Conservation (phyloP, 2,113 vertebrate genomes). For the Vanacampus margaritifer region DNA sequence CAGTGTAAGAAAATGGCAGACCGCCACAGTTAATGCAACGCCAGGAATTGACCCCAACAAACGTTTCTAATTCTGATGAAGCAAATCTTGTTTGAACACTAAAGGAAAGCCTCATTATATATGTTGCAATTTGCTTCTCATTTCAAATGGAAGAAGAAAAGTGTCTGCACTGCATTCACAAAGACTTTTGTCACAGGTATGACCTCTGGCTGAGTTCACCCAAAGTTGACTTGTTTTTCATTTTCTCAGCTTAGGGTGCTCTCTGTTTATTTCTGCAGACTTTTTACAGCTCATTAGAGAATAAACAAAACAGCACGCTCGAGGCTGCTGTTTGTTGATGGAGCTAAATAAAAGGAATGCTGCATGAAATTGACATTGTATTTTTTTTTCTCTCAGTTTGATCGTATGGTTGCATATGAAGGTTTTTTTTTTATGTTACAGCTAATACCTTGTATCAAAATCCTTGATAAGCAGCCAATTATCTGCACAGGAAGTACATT, state of each 20-base stretch:
- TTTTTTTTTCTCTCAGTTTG: background rate
- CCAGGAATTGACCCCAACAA: too few relatives aligned
- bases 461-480: background rate
- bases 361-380: background rate
- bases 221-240: conserved; percentile 28
- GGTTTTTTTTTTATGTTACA: background rate
- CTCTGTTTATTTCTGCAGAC: conserved; percentile 1
- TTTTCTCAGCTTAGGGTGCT: conserved; percentile 6
- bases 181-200: conserved; percentile 29
- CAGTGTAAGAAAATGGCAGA: too few relatives aligned
- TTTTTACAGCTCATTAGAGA: conserved; percentile 21
- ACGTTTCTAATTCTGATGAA: too few relatives aligned
- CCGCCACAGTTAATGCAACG: too few relatives aligned
- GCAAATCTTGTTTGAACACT: too few relatives aligned
- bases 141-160: background rate
- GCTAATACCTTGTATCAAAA: background rate
- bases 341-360: background rate
- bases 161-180: background rate
- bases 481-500: background rate
- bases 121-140: background rate
- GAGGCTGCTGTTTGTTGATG: conserved; percentile 5
- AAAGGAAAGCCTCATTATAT: conserved; percentile 5
- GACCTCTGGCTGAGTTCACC: conserved; percentile 37
- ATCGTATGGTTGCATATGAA: background rate
- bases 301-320: conserved; percentile 10